Conservation (phyloP, 1,140 invertebrate genomes). For the Bombus soroeensis region DNA sequence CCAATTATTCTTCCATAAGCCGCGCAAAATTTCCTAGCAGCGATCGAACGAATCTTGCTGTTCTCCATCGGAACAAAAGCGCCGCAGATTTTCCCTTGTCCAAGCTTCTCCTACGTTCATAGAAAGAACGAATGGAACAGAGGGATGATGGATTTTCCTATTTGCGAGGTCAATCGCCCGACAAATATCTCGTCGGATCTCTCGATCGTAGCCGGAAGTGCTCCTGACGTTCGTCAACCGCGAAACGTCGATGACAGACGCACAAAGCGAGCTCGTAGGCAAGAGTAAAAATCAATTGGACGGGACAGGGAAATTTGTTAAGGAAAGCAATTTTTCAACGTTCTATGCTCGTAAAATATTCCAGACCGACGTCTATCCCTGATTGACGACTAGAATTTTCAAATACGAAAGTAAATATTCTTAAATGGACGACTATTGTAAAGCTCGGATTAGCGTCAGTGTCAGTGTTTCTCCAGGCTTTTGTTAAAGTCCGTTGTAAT, state of each 20-base stretch:
- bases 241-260: constrained; percentile 19
- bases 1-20: too few relatives aligned
- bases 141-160: constrained; percentile 22
- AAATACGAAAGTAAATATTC: not conserved
- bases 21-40: not conserved
- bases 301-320: too few relatives aligned
- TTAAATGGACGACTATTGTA: not conserved
- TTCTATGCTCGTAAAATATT: too few relatives aligned
- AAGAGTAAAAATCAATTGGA: constrained; percentile 19
- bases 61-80: not conserved
- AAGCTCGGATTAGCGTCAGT: not conserved
- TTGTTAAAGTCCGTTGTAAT: not conserved
- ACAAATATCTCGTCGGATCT: constrained; percentile 3
- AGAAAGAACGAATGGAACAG: not conserved
- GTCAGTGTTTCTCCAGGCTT: not conserved
- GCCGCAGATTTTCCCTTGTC: not conserved
- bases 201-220: constrained; percentile 32
- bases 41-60: not conserved
- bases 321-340: too few relatives aligned
- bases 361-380: not conserved
- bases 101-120: too few relatives aligned
- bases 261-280: not conserved
- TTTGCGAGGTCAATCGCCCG: constrained; percentile 14
- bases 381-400: not conserved
- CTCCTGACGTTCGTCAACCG: constrained; percentile 40